Conservation (phyloP, 2,797 vertebrate genomes). For the Intellagama lesueurii region DNA sequence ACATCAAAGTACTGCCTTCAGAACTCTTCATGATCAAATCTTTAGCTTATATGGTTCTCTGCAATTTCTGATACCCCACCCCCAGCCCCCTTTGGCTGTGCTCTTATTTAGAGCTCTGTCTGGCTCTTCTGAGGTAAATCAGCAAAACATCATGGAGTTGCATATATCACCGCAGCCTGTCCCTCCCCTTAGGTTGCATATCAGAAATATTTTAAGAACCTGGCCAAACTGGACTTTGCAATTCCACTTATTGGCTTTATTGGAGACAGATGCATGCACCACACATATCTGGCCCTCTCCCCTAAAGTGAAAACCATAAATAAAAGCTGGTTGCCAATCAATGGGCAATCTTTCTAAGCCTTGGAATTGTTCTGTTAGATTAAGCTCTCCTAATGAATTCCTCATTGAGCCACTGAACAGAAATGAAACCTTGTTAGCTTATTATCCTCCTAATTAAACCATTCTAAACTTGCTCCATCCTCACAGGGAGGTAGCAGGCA, state of each 20-base stretch:
- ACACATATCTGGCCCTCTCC: conserved; percentile 67
- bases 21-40: background rate
- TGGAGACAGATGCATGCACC: conserved; percentile 46
- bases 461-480: conserved; percentile 77
- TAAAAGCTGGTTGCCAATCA: conserved; percentile 73
- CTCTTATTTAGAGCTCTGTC: background rate
- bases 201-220: conserved; percentile 7
- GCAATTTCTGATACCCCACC: background rate
- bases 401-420: conserved; percentile 87
- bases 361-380: conserved; percentile 78
- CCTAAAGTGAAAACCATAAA: conserved; percentile 72
- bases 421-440: conserved; percentile 85
- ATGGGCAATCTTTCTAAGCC: conserved; percentile 75
- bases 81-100: background rate
- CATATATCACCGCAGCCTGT: background rate
- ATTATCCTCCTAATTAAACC: conserved; percentile 93
- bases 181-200: background rate
- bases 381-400: conserved; percentile 93
- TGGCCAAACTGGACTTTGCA: background rate
- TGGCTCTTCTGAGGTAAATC: background rate
- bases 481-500: conserved; percentile 80
- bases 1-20: background rate
- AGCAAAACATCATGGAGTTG: background rate
- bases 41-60: background rate
- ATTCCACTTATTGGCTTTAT: conserved; percentile 40